phyloP scores from a whole-genome alignment of 2,888 invertebrate species.

The Taphrorychus bicolor region DNA sequence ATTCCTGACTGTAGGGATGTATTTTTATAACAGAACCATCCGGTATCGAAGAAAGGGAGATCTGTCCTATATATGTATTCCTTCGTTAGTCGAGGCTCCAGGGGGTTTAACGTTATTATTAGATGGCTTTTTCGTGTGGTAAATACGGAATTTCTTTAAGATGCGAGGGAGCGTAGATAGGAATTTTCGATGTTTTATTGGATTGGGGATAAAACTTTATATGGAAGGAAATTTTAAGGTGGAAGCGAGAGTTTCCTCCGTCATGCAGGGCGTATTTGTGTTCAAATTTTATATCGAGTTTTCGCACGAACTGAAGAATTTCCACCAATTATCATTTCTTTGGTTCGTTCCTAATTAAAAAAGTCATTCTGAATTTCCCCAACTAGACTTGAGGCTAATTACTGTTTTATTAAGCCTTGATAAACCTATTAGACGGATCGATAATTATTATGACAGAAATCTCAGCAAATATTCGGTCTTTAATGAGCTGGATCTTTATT shows the following conservation, averaged over 20 bases:
- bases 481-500: neutral
- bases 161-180: slow-evolving; percentile 27
- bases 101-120: slow-evolving; percentile 40
- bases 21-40: neutral
- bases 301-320: too few relatives aligned
- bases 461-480: neutral
- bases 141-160: slow-evolving; percentile 40
- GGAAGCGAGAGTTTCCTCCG: neutral
- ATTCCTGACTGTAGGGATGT: neutral
- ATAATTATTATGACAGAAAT: slow-evolving; percentile 1
- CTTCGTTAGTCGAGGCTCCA: slow-evolving; percentile 38
- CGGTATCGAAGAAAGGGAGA: neutral
- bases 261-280: neutral
- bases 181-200: slow-evolving; percentile 41
- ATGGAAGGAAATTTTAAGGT: slow-evolving; percentile 19
- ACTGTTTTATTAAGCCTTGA: neutral
- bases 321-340: too few relatives aligned
- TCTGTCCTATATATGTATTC: slow-evolving; percentile 37
- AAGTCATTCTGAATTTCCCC: neutral
- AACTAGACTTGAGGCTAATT: neutral
- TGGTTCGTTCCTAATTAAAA: neutral
- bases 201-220: slow-evolving; percentile 39
- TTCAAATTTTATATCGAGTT: neutral
- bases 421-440: neutral
- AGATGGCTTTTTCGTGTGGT: slow-evolving; percentile 42